Evolutionary conservation across 1,140 invertebrate genomes (phyloP).

Genomic region (Drosophila sp.): DNA sequence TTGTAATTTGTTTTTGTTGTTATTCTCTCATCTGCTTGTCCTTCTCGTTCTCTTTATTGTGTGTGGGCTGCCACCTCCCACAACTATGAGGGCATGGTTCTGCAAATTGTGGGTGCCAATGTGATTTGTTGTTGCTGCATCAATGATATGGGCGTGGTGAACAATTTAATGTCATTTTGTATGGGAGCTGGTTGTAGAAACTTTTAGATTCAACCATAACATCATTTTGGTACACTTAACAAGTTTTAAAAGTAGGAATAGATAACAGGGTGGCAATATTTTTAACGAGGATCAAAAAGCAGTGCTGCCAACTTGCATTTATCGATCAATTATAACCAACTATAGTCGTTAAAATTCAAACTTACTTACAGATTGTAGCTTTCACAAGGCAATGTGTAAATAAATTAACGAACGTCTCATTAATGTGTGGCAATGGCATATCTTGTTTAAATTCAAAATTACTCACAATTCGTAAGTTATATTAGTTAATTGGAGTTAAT

Average conservation of each 20-base stretch:
- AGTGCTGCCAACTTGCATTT: neutral
- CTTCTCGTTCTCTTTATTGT: neutral
- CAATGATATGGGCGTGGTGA: slow-evolving; percentile 55
- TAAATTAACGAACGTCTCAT: too few relatives aligned
- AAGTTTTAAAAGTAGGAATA: neutral
- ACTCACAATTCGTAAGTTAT: neutral
- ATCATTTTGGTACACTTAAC: slow-evolving; percentile 1
- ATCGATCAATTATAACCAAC: too few relatives aligned
- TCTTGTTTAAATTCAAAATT: neutral
- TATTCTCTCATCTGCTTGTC: slow-evolving; percentile 7
- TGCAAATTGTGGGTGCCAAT: slow-evolving; percentile 63
- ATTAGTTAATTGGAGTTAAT: neutral
- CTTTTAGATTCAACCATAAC: neutral
- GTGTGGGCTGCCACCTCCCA: slow-evolving; percentile 8
- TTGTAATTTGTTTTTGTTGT: slow-evolving; percentile 75
- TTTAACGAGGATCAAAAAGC: neutral
- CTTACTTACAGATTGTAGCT: too few relatives aligned
- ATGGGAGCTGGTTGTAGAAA: slow-evolving; percentile 3
- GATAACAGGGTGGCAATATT: too few relatives aligned
- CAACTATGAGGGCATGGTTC: slow-evolving; percentile 45
- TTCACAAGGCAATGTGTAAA: too few relatives aligned
- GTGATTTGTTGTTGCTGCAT: slow-evolving; percentile 55
- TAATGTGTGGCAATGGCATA: too few relatives aligned
- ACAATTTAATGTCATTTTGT: slow-evolving; percentile 31
- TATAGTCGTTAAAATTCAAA: too few relatives aligned